Evolutionary conservation across 2,113 vertebrate genomes (phyloP), one percentile per base, ranked within the genome.

Genomic region (Lasiurus borealis): DNA sequence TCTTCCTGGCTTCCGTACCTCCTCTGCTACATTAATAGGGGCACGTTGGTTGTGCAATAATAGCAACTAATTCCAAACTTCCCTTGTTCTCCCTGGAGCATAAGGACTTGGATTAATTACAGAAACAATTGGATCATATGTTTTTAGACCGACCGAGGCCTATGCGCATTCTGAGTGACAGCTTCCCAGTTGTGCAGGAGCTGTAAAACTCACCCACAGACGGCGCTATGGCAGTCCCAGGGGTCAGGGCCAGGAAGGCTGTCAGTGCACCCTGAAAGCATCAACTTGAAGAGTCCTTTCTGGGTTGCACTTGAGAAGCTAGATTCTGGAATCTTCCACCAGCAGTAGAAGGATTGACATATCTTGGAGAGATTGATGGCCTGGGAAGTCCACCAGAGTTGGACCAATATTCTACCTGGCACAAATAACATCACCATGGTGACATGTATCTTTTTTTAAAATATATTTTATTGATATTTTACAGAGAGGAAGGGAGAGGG

Each of bases 151-250:
- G 48, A 71, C 15, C 7, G 46, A 4, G n/a, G 64, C 2, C 1
- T 6, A 25, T 23, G 6, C 5, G 29, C 72, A 50, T 80, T 78
- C 21, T 83, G 54, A 72, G 15, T 36, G 40, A 69, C 40, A 40
- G 40, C 2, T 75, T 96, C 46, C n/a, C 7, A 40, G 27, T 59
- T 81, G 18, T 50, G 31, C 73, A 94, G 82, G 36, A 80, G n/a
- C 62, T 80, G 16, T 34, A 48, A 29, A 82, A 90, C 14, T 21
- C 52, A 71, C 4, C 29, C 44, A 82, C 14, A 25, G n/a, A 73
- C 77, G 73, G 5, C 12, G n/a, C 34, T 25, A 16, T 85, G 18
- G 36, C 68, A 52, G 36, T 59, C 27, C 36, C 15, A 36, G 29
- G 18, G 7, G 27, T 25, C 31, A 44, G 34, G 19, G 7, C 4